Base-by-base conservation (phyloP, 1,140 invertebrate species). In the Leucophenga varia region DNA sequence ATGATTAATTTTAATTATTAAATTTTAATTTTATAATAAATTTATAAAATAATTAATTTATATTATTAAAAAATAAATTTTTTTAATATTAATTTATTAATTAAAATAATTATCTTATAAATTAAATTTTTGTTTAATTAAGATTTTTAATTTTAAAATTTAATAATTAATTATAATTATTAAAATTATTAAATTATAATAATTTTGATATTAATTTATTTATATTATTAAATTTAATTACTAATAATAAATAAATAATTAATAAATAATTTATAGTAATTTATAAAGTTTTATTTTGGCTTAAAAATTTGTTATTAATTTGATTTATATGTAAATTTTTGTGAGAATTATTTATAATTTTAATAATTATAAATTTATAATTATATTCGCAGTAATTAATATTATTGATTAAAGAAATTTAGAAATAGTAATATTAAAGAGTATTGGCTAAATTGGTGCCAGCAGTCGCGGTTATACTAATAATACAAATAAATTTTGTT, bases 361-460 rank as follows among this genome's bases (percentile, higher is more conserved):
- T 47, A 54, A 54, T 47, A 52, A 51, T 57, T 40, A 30, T 12
- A 30, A 41, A 30, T 56, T 43, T 47, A 22, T 20, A 41, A 18
- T 32, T 38, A 34, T 54, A 58, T 3, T 50, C 43, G 51, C 55
- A 63, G 52, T 57, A 61, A 54, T 58, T 57, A 61, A 61, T 61
- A 59, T 73, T 73, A 64, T 55, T 60, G 47, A 61, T 72, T 72
- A 67, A 70, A 68, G 61, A 68, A 73, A 72, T 70, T 74, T 73
- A 71, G 65, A 75, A 68, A 74, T 71, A 76, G 68, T 35, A 51
- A 58, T 64, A 49, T 50, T 55, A 63, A 51, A 52, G 2, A 61
- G 55, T 59, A 59, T 63, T 53, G 50, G 46, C 51, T 9, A 59
- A 64, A 58, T 64, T 64, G 63, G 61, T 63, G 61, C 59, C 56